phyloP scores from a whole-genome alignment of 2,797 vertebrate genomes.

The Oceanodroma leucorhoa region DNA sequence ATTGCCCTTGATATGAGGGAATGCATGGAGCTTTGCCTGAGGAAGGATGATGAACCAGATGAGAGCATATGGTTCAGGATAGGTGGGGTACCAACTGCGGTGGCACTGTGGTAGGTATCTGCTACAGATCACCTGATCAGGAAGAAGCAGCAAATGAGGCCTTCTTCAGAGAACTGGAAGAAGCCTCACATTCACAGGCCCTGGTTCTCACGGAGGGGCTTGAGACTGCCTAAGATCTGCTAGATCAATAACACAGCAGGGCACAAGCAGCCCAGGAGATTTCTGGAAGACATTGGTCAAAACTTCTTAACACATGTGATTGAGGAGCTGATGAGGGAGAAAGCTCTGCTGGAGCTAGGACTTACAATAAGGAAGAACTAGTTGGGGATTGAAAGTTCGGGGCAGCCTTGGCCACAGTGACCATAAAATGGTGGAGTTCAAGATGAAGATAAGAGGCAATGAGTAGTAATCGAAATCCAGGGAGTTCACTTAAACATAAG shows the following conservation, averaged over 20 bases:
- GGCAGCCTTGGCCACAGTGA: neutral
- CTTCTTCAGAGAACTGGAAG: neutral
- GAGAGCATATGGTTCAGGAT: neutral
- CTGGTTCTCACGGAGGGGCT: neutral
- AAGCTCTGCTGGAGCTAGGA: neutral
- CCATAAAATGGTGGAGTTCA: neutral
- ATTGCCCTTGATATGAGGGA: neutral
- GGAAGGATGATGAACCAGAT: neutral
- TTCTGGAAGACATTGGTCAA: neutral
- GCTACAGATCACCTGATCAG: neutral
- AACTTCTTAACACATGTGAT: neutral
- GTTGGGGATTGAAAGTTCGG: neutral
- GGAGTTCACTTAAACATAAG: neutral
- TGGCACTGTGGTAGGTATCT: neutral
- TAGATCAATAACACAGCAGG: neutral
- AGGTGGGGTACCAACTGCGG: fast-evolving
- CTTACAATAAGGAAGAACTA: neutral
- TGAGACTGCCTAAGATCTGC: neutral
- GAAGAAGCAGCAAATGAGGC: neutral
- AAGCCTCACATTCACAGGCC: neutral
- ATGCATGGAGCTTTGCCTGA: neutral
- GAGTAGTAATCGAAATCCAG: neutral
- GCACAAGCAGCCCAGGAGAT: neutral
- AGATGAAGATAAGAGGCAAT: neutral
- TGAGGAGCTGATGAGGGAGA: neutral